Evolutionary conservation across 2,113 vertebrate genomes (phyloP), one percentile per base, ranked within the genome.

Genomic region (Sporophila hypoxantha): DNA sequence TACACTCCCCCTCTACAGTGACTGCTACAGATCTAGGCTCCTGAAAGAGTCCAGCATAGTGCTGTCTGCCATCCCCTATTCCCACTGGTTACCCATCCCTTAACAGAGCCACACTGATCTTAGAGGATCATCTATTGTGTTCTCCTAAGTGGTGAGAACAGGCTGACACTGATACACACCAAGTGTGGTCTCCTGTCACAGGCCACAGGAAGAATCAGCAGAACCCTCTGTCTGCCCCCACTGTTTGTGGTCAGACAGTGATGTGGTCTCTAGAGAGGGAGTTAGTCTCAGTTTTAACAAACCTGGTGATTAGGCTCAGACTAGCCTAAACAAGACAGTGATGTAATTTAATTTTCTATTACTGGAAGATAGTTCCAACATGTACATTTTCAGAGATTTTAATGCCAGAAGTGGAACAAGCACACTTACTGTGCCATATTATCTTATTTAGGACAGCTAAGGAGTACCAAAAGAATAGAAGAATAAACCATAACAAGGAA

Each of bases 21-120:
- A 10, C 37, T 88, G 49, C 42, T 70, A 0, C 23, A 20, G 36
- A 36, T 75, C 12, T 37, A 2, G 36, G 49, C 17, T 71, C 9
- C 0, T 41, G 8, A 20, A 27, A 67, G n/a, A 44, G 17, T 34
- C 29, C 18, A 7, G 5, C 1, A 4, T 12, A 32, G 39, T 17
- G 34, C 37, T 0, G 0, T 16, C 30, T 65, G 41, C 37, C 15
- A 5, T 49, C 7, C 27, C 21, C 26, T 80, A 0, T 26, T 75
- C 62, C 30, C 15, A 1, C 21, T 25, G 2, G 6, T 29, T 46
- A n/a, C 39, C 39, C 7, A 23, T 47, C 20, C 27, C 30, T 34
- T 42, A 60, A 37, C 0, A 0, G 32, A 65, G 20, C 23, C 16
- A 1, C 7, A 3, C 0, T 2, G 3, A 17, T 66, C 10, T 46